Conservation (phyloP, 1,140 invertebrate genomes). For the Ceratina australensis region DNA sequence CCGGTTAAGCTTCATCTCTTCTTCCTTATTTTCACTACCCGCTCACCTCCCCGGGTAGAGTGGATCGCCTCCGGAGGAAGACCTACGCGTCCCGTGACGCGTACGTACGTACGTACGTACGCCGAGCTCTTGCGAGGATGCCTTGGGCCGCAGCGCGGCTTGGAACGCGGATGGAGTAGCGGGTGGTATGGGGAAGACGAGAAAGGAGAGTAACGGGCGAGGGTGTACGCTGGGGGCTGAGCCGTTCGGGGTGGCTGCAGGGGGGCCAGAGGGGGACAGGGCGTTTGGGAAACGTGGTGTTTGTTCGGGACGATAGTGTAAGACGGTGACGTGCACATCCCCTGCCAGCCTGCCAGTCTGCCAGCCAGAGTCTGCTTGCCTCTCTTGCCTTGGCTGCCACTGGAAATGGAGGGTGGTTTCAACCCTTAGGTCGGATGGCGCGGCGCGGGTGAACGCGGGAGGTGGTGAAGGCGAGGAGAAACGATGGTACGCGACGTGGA, state of each 20-base stretch:
- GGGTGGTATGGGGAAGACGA: conserved; percentile 22
- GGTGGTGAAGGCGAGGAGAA: conserved; percentile 55
- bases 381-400: conserved; percentile 69
- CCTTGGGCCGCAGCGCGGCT: conserved; percentile 44
- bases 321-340: conserved; percentile 79
- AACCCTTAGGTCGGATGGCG: conserved; percentile 65
- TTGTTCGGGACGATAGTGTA: conserved; percentile 79
- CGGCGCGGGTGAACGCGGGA: conserved; percentile 52
- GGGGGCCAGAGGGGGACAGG: conserved; percentile 50
- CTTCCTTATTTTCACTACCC: conserved; percentile 25
- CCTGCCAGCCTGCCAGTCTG: conserved; percentile 68
- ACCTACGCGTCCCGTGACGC: conserved; percentile 66
- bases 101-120: conserved; percentile 57
- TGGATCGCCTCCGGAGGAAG: conserved; percentile 59
- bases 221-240: conserved; percentile 38
- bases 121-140: conserved; percentile 58
- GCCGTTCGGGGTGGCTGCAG: too few relatives aligned
- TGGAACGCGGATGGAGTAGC: conserved; percentile 34
- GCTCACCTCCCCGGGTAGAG: conserved; percentile 41
- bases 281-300: conserved; percentile 69
- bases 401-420: conserved; percentile 71
- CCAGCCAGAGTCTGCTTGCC: conserved; percentile 62
- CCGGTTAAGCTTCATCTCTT: conserved; percentile 4
- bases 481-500: conserved; percentile 58
- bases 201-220: conserved; percentile 19